Conservation (phyloP, 23 tunicate genomes). For the Styela clava region DNA sequence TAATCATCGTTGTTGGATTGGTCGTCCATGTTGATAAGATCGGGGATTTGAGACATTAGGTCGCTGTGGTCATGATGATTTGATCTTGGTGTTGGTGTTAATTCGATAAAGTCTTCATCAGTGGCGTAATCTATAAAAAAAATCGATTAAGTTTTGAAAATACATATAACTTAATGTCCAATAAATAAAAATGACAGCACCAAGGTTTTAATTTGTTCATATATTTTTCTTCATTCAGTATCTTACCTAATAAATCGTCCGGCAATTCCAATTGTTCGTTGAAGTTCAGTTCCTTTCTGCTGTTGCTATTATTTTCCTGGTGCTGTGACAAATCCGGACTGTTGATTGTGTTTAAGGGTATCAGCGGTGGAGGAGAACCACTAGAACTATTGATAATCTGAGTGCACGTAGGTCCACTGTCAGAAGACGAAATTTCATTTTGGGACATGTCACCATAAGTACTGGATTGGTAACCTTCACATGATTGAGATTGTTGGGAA, state of each 20-base stretch:
- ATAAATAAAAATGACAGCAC: too few species aligned
- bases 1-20: not conserved
- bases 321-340: not conserved
- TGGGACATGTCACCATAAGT: not conserved
- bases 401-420: not conserved
- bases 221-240: too few species aligned
- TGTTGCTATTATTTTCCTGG: not conserved
- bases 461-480: not conserved
- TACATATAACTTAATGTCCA: too few species aligned
- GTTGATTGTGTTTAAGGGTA: not conserved
- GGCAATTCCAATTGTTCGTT: conserved; percentile 18
- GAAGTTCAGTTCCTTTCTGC: conserved; percentile 9
- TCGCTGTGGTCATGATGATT: not conserved
- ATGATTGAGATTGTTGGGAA: not conserved
- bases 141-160: too few species aligned
- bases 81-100: not conserved
- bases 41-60: conserved; percentile 4
- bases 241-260: conserved; percentile 26
- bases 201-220: too few species aligned
- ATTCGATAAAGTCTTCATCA: conserved; percentile 7
- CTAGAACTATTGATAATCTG: not conserved
- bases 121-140: conserved; percentile 21
- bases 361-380: conserved; percentile 1
- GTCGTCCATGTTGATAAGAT: not conserved
- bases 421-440: not conserved